A percentile compares a stretch with the other conserved stretches of the same genome.
phyloP scores from a whole-genome alignment of 2,113 vertebrate genomes.

The Manacus vitellinus region DNA sequence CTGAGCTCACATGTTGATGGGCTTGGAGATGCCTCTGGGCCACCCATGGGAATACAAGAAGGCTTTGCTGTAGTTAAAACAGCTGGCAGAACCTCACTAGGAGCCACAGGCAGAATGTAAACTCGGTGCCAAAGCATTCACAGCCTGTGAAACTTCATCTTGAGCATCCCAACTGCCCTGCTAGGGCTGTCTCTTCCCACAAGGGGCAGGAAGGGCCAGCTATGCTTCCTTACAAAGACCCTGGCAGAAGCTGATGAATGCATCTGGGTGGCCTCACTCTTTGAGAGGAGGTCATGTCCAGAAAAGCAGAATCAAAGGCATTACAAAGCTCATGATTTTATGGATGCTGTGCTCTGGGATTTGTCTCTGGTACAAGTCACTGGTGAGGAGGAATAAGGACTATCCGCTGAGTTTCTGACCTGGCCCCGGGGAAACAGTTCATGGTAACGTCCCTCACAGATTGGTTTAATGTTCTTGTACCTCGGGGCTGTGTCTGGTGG shows the following conservation, averaged over 20 bases:
- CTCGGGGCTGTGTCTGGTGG: not conserved
- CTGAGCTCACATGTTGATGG: not conserved
- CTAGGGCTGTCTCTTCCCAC: not conserved
- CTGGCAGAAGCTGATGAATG: not conserved
- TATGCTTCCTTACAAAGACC: not conserved
- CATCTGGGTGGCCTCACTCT: not conserved
- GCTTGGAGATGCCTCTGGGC: not conserved
- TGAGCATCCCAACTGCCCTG: not conserved
- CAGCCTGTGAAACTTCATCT: not conserved
- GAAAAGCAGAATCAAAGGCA: constrained; percentile 6
- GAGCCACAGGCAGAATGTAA: not conserved
- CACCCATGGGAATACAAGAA: not conserved
- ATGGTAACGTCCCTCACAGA: not conserved
- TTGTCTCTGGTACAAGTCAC: not conserved
- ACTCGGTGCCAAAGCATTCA: not conserved
- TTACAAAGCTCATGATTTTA: not conserved
- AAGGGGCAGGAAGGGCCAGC: not conserved
- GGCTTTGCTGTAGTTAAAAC: not conserved
- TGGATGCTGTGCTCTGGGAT: not conserved
- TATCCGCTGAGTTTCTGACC: not conserved
- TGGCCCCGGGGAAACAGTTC: not conserved
- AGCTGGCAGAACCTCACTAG: not conserved
- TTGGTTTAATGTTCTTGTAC: not conserved
- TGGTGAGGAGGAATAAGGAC: not conserved
- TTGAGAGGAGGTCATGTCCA: not conserved